These are phyloP conservation scores for Rhineura floridana DNA, from an alignment of 2,113 vertebrate species.

Conservation along the genomic window DNA sequence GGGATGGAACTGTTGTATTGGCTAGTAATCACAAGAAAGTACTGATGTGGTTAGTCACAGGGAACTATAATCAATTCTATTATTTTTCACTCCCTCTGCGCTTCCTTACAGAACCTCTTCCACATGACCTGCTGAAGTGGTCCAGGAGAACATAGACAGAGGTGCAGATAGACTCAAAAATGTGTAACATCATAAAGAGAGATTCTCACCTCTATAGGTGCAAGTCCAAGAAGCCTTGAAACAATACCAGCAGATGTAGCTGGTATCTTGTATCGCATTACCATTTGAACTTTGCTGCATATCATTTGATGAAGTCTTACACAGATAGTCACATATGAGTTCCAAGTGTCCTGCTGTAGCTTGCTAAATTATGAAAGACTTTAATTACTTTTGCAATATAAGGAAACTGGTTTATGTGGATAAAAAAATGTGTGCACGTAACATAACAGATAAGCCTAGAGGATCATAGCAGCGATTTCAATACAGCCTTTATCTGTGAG, in stretches of 20 bases:
- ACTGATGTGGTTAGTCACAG: no score
- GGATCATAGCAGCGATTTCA: neutral
- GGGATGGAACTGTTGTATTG: neutral
- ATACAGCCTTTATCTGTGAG: neutral
- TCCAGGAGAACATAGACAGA: neutral
- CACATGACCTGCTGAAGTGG: neutral
- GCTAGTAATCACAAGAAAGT: neutral
- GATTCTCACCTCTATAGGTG: constrained; percentile 60
- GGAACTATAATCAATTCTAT: no score
- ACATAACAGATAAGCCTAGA: neutral
- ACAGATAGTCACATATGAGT: constrained; percentile 45
- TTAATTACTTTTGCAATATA: neutral
- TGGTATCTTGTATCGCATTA: rapidly evolving
- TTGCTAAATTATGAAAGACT: constrained; percentile 44
- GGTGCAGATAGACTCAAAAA: neutral
- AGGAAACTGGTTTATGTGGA: neutral
- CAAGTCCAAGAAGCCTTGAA: constrained; percentile 13
- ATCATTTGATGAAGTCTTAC: constrained; percentile 56
- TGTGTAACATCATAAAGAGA: rapidly evolving
- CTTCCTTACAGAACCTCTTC: neutral
- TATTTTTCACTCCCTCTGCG: neutral
- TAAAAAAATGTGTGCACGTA: neutral
- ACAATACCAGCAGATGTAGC: constrained; percentile 53
- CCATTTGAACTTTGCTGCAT: rapidly evolving
- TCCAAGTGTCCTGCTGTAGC: neutral